Evolutionary conservation across 2,888 invertebrate genomes (phyloP), one percentile per base, ranked within the genome.

Genomic region (Drepana falcataria): DNA sequence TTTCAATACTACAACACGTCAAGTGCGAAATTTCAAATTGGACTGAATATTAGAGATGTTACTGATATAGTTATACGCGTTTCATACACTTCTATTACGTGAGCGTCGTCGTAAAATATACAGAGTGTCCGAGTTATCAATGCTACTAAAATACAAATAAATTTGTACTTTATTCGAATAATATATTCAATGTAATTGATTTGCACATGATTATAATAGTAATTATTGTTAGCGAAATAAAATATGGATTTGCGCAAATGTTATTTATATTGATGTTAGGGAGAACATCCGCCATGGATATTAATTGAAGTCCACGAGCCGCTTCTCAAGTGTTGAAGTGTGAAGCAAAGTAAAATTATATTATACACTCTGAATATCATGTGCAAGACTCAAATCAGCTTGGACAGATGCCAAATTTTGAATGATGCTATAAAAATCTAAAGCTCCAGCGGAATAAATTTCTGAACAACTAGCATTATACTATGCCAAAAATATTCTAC

Each of bases 371-470:
- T 85, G 76, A 62, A 76, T 79, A 76, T 77, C 65, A 74, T 63
- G 71, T 75, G 77, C 71, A 76, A 82, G 73, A 67, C 65, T 73
- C 72, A 66, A 78, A 69, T 81, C 66, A 69, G 62, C 69, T 82
- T 87, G 90, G 89, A 82, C 58, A 21, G n/a, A 47, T 61, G 85
- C 89, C 89, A 88, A 69, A 68, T 77, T 75, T 78, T 71, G 75
- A 82, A 86, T 79, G 83, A 80, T 79, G 80, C 79, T 77, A 86
- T 88, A 86, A 88, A 89, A 85, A 81, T 77, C 72, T 73, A 71
- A 82, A 84, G 77, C 80, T 86, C 77, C 83, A 83, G 79, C 63
- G 75, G 71, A 73, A 81, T 81, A 81, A 81, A 83, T 73, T 75
- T 71, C 73, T 76, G 64, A 65, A 71, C 68, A 70, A 71, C 66